A percentile compares a stretch with the other conserved stretches of the same genome.
These are phyloP conservation scores for Anarrhichthys ocellatus DNA, from an alignment of 2,113 vertebrate species.

Conservation along the genomic window DNA sequence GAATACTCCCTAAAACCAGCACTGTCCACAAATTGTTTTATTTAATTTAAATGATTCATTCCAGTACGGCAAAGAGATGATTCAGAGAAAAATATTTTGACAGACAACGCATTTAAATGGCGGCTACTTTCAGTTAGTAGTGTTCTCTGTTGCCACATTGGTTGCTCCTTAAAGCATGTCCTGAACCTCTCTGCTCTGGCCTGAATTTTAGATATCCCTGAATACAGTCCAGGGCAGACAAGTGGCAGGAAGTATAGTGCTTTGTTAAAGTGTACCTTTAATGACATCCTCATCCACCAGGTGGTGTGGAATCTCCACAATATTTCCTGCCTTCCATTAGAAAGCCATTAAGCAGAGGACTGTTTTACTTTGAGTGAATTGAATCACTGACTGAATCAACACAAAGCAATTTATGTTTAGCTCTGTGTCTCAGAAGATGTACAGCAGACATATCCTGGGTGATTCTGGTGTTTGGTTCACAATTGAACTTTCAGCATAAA, in stretches of 20 bases:
- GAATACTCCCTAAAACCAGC: neutral
- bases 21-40: neutral
- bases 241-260: neutral
- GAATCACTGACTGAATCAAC: neutral
- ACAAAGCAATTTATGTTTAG: neutral
- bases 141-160: neutral
- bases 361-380: neutral
- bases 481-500: neutral
- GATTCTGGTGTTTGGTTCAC: neutral
- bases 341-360: neutral
- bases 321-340: neutral
- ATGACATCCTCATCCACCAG: conserved; percentile 48
- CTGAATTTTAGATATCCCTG: neutral
- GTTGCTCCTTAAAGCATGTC: too few relatives aligned
- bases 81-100: neutral
- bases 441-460: neutral
- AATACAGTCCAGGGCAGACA: neutral
- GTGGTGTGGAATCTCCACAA: conserved; percentile 43
- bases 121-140: neutral
- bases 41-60: neutral
- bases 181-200: neutral
- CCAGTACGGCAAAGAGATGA: neutral
- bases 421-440: neutral
- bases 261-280: neutral
- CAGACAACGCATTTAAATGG: neutral